Evolutionary conservation across 1,140 invertebrate species (phyloP), one percentile per base, ranked within the genome.

Genomic region (Holcopasites calliopsidis): DNA sequence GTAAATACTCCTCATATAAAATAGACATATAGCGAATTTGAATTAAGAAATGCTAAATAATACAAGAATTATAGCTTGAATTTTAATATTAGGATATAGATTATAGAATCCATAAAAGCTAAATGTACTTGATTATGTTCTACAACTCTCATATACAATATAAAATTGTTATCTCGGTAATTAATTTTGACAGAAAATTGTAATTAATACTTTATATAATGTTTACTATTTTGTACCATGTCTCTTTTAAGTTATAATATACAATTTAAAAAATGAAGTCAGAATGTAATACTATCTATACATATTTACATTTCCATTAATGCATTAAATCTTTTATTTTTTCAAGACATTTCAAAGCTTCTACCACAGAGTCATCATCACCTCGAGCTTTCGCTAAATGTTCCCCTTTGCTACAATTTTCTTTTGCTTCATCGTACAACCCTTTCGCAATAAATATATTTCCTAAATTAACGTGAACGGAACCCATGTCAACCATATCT

Each of bases 381-480:
- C 95, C 93, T 74, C 91, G 90, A 74, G 93, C 92, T 79, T 93
- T 93, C 7, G 95, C 96, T 77, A 97, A 88, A 88, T 92, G 94
- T 91, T 93, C 94, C 0, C 94, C 97, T 85, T 94, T 91, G 31
- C 93, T 92, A 87, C 97, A 98, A 57, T 90, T 91, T 77, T 94
- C 93, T 87, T 95, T 93, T 1, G 97, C 97, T 87, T 96, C 93
- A 16, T 93, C 88, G 44, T 95, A 87, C 58, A 97, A 87, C 31
- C 94, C 93, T 88, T 95, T 95, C 84, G 95, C 94, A 13, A 98
- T 86, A 85, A 95, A 96, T 62, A 96, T 92, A 75, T 95, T 94
- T 18, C 97, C 97, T 72, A 98, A 90, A 92, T 98, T 98, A 23
- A 96, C 94, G 90, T 96, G 94, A 76, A 97, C 93, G 1, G 94